Conservation (phyloP, 1,140 invertebrate genomes). For the Lethocerus indicus region DNA sequence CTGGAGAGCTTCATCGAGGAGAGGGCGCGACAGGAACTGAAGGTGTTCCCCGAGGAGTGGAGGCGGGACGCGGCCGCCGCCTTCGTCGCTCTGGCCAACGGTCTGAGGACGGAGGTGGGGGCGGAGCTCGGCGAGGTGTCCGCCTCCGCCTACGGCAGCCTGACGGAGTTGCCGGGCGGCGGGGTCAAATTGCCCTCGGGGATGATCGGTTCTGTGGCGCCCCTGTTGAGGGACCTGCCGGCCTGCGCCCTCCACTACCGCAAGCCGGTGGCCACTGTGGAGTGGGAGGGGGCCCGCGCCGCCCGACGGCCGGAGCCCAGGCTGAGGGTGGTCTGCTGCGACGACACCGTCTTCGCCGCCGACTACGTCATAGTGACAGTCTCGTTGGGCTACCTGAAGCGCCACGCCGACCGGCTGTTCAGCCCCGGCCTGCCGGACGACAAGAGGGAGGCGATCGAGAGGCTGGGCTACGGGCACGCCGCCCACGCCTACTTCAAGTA, state of each 20-base stretch:
- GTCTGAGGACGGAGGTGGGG: constrained; percentile 7
- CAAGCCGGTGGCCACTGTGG: constrained; percentile 30
- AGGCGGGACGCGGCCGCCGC: constrained; percentile 1
- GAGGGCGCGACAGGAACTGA: constrained; percentile 7
- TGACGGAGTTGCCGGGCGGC: constrained; percentile 43
- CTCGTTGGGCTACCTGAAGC: constrained; percentile 47
- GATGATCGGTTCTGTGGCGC: constrained; percentile 42
- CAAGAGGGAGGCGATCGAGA: constrained; percentile 39
- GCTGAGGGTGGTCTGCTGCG: constrained; percentile 30
- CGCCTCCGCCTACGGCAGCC: constrained; percentile 27
- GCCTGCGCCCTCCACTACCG: constrained; percentile 36
- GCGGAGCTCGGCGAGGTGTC: constrained; percentile 11
- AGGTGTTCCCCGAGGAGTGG: background rate
- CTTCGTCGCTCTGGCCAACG: constrained; percentile 8
- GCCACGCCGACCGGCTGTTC: constrained; percentile 31
- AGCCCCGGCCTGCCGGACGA: constrained; percentile 33
- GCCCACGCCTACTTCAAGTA: constrained; percentile 75
- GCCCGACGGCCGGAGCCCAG: background rate
- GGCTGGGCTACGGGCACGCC: constrained; percentile 42
- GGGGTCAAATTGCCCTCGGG: constrained; percentile 41
- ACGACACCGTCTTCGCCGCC: constrained; percentile 34
- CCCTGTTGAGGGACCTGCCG: constrained; percentile 39
- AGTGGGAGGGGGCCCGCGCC: constrained; percentile 37
- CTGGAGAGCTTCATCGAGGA: constrained; percentile 1
- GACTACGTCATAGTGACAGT: constrained; percentile 49